Base-by-base conservation (phyloP, 2,888 invertebrate species). In the Drosophila limbata region DNA sequence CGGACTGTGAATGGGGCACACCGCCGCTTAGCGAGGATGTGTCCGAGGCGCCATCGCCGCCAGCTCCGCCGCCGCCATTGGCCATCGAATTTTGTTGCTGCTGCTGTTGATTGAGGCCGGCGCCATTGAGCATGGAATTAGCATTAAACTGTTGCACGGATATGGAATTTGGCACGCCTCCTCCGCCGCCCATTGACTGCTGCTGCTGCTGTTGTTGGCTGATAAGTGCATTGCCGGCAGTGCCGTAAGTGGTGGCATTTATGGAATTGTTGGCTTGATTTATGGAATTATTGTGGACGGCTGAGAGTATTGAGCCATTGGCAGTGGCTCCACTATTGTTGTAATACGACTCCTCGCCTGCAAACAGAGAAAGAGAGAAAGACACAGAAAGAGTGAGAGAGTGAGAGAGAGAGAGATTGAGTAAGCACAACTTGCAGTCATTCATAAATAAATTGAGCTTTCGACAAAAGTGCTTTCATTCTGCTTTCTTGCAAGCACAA, bases 1-100 rank as follows among this genome's bases (percentile, higher is more conserved):
- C 93, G 76, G 92, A 92, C 69, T 91, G 92, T 47, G 92, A 93
- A 87, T 93, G 84, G 91, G 94, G 89, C 48, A 92, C 92, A n/a
- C 78, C 81, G 40, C 86, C 86, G 60, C 86, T 82, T 15, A 84
- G 73, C 69, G 90, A 86, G 61, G 84, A 81, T 61, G 88, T 90
- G 67, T 85, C 88, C 67, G 91, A 90, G 65, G 88, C 88, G 53
- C 90, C 90, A 35, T 91, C 89, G 44, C 79, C 81, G 11, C 81
- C 77, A 3, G 52, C 76, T 15, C 44, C 62, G 1, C 73, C 79
- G 17, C 69, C 65, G 45, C 84, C 79, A 71, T 83, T 83, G 71
- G 81, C 77, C 69, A 87, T 88, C 80, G 90, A 88, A 87, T 84
- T 88, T n/a, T 37, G 35, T 37, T 37, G 37, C 60, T 86, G 79